Conservation (phyloP, 1,140 invertebrate species). For the Drosophila busckii region DNA sequence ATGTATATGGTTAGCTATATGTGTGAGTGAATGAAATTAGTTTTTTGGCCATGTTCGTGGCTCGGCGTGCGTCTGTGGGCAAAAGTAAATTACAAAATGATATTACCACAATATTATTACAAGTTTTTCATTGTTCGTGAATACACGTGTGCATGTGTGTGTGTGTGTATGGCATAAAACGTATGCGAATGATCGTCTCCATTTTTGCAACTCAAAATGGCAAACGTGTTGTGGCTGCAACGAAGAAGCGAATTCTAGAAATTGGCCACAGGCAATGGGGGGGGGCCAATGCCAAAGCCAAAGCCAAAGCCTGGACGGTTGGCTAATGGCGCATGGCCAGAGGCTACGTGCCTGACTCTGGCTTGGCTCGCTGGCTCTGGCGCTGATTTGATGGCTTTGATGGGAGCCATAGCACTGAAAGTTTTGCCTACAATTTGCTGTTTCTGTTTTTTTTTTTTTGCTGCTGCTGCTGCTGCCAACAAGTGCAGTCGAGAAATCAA, state of each 20-base stretch:
- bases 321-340: slow-evolving; percentile 42
- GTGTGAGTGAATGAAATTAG: slow-evolving; percentile 45
- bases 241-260: too few species aligned
- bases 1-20: slow-evolving; percentile 11
- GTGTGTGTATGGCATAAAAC: too few species aligned
- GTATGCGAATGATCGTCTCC: too few species aligned
- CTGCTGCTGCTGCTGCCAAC: too few species aligned
- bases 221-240: too few species aligned
- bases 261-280: too few species aligned
- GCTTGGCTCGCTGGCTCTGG: too few species aligned
- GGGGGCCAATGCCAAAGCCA: not conserved
- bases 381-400: slow-evolving; percentile 26
- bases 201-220: too few species aligned
- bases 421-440: slow-evolving; percentile 18
- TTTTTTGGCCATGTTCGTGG: slow-evolving; percentile 35
- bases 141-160: too few species aligned
- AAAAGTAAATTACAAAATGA: slow-evolving; percentile 61
- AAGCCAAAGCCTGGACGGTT: slow-evolving; percentile 15
- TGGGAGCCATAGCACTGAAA: slow-evolving; percentile 8
- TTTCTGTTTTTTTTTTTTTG: not conserved
- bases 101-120: slow-evolving; percentile 61
- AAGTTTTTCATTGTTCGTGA: slow-evolving; percentile 47
- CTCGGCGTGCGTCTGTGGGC: slow-evolving; percentile 12
- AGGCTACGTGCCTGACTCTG: slow-evolving; percentile 47
- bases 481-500: too few species aligned